Evolutionary conservation across 2,888 invertebrate genomes (phyloP), one percentile per base, ranked within the genome.

Genomic region (Apotomis turbidana): DNA sequence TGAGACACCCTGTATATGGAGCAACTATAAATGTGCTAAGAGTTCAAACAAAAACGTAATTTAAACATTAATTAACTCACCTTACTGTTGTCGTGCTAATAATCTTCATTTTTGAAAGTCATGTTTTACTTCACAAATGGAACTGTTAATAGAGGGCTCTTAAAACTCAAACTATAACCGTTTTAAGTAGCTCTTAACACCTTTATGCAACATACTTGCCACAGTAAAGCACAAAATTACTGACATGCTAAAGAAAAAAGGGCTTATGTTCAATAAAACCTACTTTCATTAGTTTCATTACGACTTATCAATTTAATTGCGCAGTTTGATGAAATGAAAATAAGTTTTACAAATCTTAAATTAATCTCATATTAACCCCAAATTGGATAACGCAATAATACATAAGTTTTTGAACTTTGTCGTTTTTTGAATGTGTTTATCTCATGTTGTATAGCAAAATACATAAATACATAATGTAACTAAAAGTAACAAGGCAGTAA

Each of bases 161-260:
- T 15, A 57, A 58, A 64, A 54, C 60, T 10, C 68, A 9, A 15
- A 49, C 55, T 55, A 46, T 15, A 49, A 69, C n/a, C 38, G 27
- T 58, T 64, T 59, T 13, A 64, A 64, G 44, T 36, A 58, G 5
- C 70, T 64, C 38, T 70, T 64, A 70, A 59, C 52, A 60, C 64
- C 64, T 64, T 64, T 70, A 64, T 36, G 64, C 70, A 46, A 66
- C 70, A 46, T 64, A 44, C 49, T 70, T 58, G 44, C 58, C 54
- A 13, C n/a, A 59, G 58, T 57, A 36, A 59, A 52, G 36, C 10
- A 15, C 41, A 51, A 52, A n/a, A n/a, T n/a, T n/a, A 68, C 10
- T 6, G 38, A 36, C 49, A 9, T 9, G 9, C 49, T 49, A 9
- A 49, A 9, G 49, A 10, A 49, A 36, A 38, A 62, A 51, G 6